Evolutionary conservation across 2,888 invertebrate genomes (phyloP), one percentile per base, ranked within the genome.

Genomic region (Synanthedon andrenaeformis): DNA sequence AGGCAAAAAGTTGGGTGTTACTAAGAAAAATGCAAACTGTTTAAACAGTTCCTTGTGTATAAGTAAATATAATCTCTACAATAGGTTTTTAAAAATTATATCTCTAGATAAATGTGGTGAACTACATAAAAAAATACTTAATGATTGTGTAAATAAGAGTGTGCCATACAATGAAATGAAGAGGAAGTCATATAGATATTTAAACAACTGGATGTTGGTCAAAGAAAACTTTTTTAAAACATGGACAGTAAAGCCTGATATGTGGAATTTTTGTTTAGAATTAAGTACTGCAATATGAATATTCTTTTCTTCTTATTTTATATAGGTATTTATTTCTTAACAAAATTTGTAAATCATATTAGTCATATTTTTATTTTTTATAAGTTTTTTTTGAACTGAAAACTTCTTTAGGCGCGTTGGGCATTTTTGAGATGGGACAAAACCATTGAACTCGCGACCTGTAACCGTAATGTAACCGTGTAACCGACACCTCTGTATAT

Each of bases 1-100:
- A 67, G 96, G 97, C 4, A 90, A 89, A 64, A 93, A 91, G 58
- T 92, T 94, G 71, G 96, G 96, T 4, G 83, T 91, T 1, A 95
- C 94, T 0, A 94, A 92, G 70, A 94, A 92, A 66, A 84, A 82
- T 56, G 66, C 76, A 28, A 70, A 75, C 52, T 70, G 66, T 19
- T 74, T 76, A 14, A 82, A 70, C 12, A 83, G 75, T 51, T 81
- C 83, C 42, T 71, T 92, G 55, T 72, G 81, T 52, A 82, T 91
- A 48, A 89, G 89, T 61, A 91, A 91, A 78, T 84, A 82, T 62
- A 82, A 81, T 58, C 59, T 92, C 3, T 84, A 90, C 52, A 73
- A 75, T 58, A 79, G 62, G 51, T 92, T 90, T 64, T 55, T 86
- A 14, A 64, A 75, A 12, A 60, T 89, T 54, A 55, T 89, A 35